These are phyloP conservation scores for Rhabdomys pumilio DNA, from an alignment of 2,797 vertebrate species.

Conservation along the genomic window DNA sequence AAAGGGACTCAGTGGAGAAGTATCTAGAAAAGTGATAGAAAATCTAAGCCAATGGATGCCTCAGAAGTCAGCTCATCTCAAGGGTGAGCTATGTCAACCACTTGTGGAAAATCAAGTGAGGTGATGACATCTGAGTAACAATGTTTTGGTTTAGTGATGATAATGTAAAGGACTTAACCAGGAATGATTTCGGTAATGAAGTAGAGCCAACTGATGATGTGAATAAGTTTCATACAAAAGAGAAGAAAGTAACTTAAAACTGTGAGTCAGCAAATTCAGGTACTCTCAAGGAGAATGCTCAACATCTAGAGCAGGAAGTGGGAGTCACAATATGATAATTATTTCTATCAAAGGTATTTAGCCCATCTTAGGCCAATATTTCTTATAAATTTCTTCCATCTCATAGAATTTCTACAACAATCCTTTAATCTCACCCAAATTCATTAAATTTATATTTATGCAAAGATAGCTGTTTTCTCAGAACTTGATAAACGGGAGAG, in stretches of 20 bases:
- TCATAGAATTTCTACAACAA: background rate
- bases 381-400: background rate
- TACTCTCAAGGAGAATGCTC: background rate
- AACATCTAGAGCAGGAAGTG: background rate
- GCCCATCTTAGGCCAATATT: background rate
- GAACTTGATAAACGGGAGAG: background rate
- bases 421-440: background rate
- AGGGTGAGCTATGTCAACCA: background rate
- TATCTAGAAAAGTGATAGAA: background rate
- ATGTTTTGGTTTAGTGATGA: background rate
- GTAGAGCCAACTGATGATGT: background rate
- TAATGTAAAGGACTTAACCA: background rate
- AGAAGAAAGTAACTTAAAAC: background rate
- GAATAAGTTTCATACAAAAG: background rate
- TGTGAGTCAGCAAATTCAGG: background rate
- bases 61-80: conserved; percentile 18
- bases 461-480: background rate
- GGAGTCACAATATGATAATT: background rate
- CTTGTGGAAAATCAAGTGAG: background rate
- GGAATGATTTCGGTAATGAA: background rate
- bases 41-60: background rate
- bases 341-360: background rate
- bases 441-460: background rate
- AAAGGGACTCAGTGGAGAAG: background rate
- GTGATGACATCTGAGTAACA: background rate